Evolutionary conservation across 53 echinoderm and acorn worm species (phyloP), one percentile per base, ranked within the genome.

Genomic region (Paelopatides confundens): DNA sequence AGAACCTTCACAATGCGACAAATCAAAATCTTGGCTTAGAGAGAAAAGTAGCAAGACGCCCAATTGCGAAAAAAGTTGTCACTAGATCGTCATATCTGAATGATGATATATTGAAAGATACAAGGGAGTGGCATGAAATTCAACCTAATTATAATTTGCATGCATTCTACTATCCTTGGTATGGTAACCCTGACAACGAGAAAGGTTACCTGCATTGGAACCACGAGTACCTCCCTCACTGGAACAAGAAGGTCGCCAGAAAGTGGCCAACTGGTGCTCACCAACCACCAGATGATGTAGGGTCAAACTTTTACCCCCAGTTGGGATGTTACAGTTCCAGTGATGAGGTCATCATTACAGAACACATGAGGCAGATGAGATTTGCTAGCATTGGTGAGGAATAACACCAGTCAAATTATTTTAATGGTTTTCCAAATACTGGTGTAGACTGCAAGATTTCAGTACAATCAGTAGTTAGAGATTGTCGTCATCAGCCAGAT

Each of bases 111-210:
- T 15, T 36, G 47, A 65, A 83, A 21, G 84, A 83, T 31, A 18
- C 39, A 28, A n/a, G 84, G 36, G 63, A 62, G 13, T 83, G 84
- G 84, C 34, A 43, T 34, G 63, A 63, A n/a, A 83, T 83, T 31
- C 62, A 30, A 3, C 92, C 95, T 2, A 97, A 93, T 65, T 92
- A 93, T 58, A 90, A 93, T 53, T 49, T 95, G 18, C 97, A 97
- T 37, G 93, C 90, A 11, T 97, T 97, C 77, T 97, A 97, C 76
- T 97, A 97, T 47, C 97, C 97, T 3, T 97, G 97, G 97, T 97
- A 97, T 32, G 97, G 97, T 11, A 97, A 87, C 58, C 97, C 93
- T 0, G 86, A 95, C 53, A 87, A 69, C 85, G 90, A 97, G 36
- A 76, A 87, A 7, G 29, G 15, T 37, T 97, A 90, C 84, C 40